Percentiles rank a stretch among this genome's conserved stretches.
These are phyloP conservation scores for Liposcelis brunnea DNA, from an alignment of 2,888 invertebrate genomes.

Conservation along the genomic window DNA sequence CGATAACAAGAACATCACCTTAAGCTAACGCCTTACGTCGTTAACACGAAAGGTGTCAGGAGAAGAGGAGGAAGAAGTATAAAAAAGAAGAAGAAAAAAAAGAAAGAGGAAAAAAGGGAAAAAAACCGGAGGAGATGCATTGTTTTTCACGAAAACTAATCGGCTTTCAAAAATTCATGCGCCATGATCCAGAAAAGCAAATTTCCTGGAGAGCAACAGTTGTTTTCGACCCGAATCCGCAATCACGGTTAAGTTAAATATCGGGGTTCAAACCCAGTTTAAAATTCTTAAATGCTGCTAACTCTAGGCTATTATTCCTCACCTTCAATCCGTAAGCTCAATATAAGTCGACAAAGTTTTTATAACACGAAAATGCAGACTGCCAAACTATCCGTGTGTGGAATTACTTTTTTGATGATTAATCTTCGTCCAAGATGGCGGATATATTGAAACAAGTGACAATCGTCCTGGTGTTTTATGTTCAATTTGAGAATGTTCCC, in stretches of 20 bases:
- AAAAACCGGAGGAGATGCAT: too few relatives aligned
- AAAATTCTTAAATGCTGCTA: background rate
- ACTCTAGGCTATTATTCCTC: too few relatives aligned
- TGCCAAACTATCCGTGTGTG: slow-evolving; percentile 1
- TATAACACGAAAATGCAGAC: background rate
- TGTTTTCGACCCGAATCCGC: background rate
- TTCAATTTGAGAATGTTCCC: slow-evolving; percentile 5
- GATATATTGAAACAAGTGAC: slow-evolving; percentile 9
- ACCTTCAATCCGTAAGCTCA: background rate
- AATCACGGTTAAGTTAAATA: background rate
- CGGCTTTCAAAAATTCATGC: slow-evolving; percentile 4
- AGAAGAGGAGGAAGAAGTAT: too few relatives aligned
- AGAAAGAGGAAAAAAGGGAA: too few relatives aligned
- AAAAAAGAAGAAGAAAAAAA: too few relatives aligned
- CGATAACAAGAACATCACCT: too few relatives aligned
- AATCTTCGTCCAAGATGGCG: slow-evolving; percentile 9
- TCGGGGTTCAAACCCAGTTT: background rate
- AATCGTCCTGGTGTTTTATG: slow-evolving; percentile 7
- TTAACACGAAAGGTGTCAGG: too few relatives aligned
- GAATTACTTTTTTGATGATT: slow-evolving; percentile 1
- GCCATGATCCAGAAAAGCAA: slow-evolving; percentile 8
- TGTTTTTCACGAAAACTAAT: too few relatives aligned
- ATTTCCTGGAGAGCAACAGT: slow-evolving; percentile 8
- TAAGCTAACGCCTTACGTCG: too few relatives aligned
- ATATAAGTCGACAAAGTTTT: background rate